A percentile compares a stretch with the other conserved stretches of the same genome.
These are phyloP conservation scores for Trichonephila clavipes DNA, from an alignment of 1,140 invertebrate species.

Conservation along the genomic window DNA sequence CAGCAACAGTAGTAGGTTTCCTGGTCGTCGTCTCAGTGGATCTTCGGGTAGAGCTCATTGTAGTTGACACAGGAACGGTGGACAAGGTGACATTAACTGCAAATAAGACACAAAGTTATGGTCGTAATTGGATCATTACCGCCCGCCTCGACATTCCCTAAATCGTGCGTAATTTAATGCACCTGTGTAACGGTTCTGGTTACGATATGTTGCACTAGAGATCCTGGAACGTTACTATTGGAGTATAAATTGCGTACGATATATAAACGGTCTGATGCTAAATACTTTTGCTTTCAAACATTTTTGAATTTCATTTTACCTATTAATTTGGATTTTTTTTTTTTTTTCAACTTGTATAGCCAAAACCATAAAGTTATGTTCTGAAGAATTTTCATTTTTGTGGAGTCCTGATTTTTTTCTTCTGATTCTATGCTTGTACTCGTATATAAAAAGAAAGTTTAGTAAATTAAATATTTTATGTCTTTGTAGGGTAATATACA, in stretches of 20 bases:
- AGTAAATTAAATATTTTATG: no score
- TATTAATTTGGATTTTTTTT: background rate
- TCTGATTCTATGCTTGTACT: no score
- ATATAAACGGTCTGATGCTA: background rate
- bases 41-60: slow-evolving; percentile 75
- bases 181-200: background rate
- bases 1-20: slow-evolving; percentile 72
- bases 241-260: background rate
- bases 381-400: no score
- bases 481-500: no score
- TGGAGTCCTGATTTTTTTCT: no score
- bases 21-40: slow-evolving; percentile 75
- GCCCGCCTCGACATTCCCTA: background rate
- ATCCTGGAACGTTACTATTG: background rate
- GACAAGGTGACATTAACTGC: slow-evolving; percentile 48
- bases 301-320: background rate
- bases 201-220: background rate
- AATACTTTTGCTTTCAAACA: background rate
- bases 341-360: background rate
- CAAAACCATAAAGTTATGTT: no score
- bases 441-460: no score
- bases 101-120: slow-evolving; percentile 49
- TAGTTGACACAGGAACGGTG: slow-evolving; percentile 37
- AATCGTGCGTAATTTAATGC: slow-evolving; percentile 4
- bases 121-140: slow-evolving; percentile 40